Conservation (phyloP, 2,113 vertebrate species). For the Channa maculata region DNA sequence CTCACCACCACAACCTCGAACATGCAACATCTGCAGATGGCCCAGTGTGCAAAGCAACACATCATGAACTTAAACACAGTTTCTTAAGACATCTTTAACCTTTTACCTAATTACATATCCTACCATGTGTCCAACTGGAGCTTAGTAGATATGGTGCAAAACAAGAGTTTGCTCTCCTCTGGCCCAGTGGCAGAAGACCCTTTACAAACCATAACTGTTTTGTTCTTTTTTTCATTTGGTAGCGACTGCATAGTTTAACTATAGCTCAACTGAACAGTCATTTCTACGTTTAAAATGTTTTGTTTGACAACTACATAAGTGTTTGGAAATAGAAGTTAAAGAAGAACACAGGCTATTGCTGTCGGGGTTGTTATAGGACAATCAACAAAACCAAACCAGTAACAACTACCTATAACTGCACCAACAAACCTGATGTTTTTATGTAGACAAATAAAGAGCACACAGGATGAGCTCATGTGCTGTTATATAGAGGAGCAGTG, state of each 20-base stretch:
- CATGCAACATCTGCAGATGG: conserved; percentile 69
- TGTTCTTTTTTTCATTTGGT: background rate
- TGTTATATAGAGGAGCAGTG: conserved; percentile 24
- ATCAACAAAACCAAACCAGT: background rate
- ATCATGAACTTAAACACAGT: conserved; percentile 64
- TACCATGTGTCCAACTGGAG: conserved; percentile 49
- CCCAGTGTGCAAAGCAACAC: conserved; percentile 41
- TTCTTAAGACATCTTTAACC: conserved; percentile 73
- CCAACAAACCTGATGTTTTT: background rate
- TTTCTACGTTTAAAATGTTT: conserved; percentile 1
- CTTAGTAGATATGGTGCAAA: conserved; percentile 49
- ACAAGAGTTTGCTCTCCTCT: conserved; percentile 44
- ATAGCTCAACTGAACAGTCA: background rate
- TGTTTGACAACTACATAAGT: background rate
- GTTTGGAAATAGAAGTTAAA: background rate
- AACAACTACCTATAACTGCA: background rate
- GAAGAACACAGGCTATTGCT: background rate
- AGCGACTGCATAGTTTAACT: background rate
- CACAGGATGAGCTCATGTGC: conserved; percentile 1
- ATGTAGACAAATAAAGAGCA: background rate
- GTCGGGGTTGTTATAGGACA: background rate
- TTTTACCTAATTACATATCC: conserved; percentile 71
- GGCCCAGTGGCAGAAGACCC: conserved; percentile 32
- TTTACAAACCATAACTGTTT: conserved; percentile 6
- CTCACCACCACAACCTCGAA: conserved; percentile 18